phyloP scores from a whole-genome alignment of 2,797 vertebrate genomes.

The Tapirus indicus region DNA sequence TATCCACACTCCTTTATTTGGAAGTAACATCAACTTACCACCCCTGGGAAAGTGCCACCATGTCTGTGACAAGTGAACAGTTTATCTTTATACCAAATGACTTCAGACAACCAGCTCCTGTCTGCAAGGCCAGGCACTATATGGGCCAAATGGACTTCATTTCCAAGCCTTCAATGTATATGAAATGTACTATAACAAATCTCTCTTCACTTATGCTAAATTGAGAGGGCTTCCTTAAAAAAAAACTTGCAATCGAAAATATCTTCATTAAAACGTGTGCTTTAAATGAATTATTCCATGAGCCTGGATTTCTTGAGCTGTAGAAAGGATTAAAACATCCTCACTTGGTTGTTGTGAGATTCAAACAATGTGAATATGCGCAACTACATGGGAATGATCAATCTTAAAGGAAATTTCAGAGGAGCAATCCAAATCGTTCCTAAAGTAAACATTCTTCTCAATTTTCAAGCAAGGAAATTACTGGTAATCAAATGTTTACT shows the following conservation, averaged over 20 bases:
- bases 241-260: not conserved
- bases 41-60: not conserved
- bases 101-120: slow-evolving; percentile 4
- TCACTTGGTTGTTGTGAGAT: not conserved
- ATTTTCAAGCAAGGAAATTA: not conserved
- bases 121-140: not conserved
- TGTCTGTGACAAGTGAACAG: slow-evolving; percentile 37
- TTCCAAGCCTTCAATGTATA: not conserved
- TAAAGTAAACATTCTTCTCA: not conserved
- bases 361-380: not conserved
- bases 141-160: not conserved
- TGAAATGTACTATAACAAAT: not conserved
- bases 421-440: not conserved
- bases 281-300: not conserved
- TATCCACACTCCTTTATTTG: not conserved
- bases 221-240: not conserved
- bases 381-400: not conserved
- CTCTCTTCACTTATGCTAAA: not conserved
- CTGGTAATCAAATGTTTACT: not conserved
- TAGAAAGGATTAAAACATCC: not conserved
- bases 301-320: not conserved
- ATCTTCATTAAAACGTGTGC: not conserved
- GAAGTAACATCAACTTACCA: not conserved
- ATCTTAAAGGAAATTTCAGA: slow-evolving; percentile 2
- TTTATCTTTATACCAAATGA: slow-evolving; percentile 19